These are phyloP conservation scores for Polypedilum vanderplanki DNA, from an alignment of 1,140 invertebrate genomes.

Conservation along the genomic window DNA sequence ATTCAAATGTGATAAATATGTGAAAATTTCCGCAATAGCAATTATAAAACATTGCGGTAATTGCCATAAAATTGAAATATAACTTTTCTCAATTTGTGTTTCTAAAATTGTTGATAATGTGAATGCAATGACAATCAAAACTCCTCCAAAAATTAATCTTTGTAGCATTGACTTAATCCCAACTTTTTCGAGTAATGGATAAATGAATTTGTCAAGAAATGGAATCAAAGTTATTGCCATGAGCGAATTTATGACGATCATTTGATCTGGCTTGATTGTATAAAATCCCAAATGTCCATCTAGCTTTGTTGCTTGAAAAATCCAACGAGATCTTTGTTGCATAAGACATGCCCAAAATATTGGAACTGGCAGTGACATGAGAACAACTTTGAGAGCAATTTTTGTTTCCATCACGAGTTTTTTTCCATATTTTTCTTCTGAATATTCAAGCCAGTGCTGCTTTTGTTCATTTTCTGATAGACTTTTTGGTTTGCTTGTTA, in stretches of 20 bases:
- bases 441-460: slow-evolving; percentile 66
- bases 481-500: background rate
- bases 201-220: slow-evolving; percentile 53
- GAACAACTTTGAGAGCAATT: slow-evolving; percentile 41
- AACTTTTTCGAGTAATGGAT: slow-evolving; percentile 43
- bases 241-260: slow-evolving; percentile 59
- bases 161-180: slow-evolving; percentile 50
- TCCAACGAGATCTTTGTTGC: slow-evolving; percentile 60
- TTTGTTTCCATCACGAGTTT: slow-evolving; percentile 54
- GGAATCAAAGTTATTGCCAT: slow-evolving; percentile 62
- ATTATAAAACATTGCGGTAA: slow-evolving; percentile 77
- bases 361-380: slow-evolving; percentile 58
- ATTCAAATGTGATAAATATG: slow-evolving; percentile 77
- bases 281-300: slow-evolving; percentile 48
- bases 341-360: slow-evolving; percentile 64
- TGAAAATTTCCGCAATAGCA: slow-evolving; percentile 72
- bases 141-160: slow-evolving; percentile 58
- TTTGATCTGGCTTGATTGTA: slow-evolving; percentile 56
- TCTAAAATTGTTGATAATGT: slow-evolving; percentile 28
- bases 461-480: slow-evolving; percentile 35
- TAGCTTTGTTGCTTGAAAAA: slow-evolving; percentile 63
- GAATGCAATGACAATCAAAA: slow-evolving; percentile 57
- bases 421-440: slow-evolving; percentile 55
- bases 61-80: slow-evolving; percentile 67
- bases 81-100: slow-evolving; percentile 34